phyloP scores from a whole-genome alignment of 2,797 vertebrate species.

The Phrynocephalus vlangalii region DNA sequence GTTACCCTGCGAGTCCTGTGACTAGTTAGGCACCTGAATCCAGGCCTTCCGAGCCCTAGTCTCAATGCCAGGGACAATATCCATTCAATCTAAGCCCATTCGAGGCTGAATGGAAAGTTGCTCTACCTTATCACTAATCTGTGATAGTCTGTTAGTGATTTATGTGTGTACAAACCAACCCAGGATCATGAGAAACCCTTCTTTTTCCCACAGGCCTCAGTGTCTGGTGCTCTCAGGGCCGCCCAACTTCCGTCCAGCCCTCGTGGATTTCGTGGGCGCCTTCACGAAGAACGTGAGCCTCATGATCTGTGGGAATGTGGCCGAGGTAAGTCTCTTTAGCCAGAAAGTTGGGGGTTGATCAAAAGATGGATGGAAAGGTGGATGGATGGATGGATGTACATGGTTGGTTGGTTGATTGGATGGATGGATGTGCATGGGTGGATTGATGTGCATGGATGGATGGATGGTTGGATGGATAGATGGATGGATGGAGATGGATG shows the following conservation, averaged over 20 bases:
- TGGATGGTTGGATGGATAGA: too few species aligned
- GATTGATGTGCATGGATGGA: too few species aligned
- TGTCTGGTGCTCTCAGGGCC: constrained; percentile 82
- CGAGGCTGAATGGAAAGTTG: background rate
- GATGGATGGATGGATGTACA: too few species aligned
- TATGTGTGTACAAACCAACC: background rate
- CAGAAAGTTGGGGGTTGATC: too few species aligned
- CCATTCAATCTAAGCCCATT: background rate
- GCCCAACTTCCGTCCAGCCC: constrained; percentile 76
- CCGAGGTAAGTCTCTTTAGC: constrained; percentile 68
- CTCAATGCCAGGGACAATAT: background rate
- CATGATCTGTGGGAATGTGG: constrained; percentile 83
- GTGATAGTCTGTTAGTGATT: background rate
- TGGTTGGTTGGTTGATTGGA: too few species aligned
- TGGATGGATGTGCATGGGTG: too few species aligned
- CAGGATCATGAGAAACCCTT: background rate
- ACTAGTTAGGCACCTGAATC: too few species aligned
- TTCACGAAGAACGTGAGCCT: constrained; percentile 84
- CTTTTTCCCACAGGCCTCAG: constrained; percentile 74
- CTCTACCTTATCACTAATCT: too few species aligned
- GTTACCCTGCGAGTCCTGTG: too few species aligned
- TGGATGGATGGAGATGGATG: too few species aligned
- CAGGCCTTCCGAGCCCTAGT: too few species aligned
- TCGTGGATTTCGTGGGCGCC: constrained; percentile 82
- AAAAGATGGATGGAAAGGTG: too few species aligned